These are phyloP conservation scores for Lacanobia oleracea DNA, from an alignment of 2,888 invertebrate species.

Conservation along the genomic window DNA sequence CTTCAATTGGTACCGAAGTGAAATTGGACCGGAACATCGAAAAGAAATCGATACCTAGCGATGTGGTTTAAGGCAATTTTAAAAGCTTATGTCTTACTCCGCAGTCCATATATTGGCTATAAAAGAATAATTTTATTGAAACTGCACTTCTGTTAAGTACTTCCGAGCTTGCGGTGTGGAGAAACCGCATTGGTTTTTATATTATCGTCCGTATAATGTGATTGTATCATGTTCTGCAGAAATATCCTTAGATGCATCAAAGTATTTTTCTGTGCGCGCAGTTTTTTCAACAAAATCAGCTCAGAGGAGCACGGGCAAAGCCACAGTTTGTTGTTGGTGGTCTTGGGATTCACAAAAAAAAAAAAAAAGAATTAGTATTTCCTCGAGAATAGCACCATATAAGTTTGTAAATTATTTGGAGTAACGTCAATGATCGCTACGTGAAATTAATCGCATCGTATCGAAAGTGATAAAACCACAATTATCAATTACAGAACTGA, in stretches of 20 bases:
- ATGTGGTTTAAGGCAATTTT: slow-evolving; percentile 77
- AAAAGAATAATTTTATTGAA: slow-evolving; percentile 69
- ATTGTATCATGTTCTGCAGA: slow-evolving; percentile 44
- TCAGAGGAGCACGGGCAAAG: not conserved
- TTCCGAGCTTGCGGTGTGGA: slow-evolving; percentile 57
- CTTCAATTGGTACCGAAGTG: slow-evolving; percentile 75
- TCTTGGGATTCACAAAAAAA: not conserved
- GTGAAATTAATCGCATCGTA: slow-evolving; percentile 47
- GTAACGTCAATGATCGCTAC: slow-evolving; percentile 9
- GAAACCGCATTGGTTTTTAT: slow-evolving; percentile 58
- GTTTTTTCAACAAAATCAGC: not conserved
- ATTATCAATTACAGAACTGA: slow-evolving; percentile 72
- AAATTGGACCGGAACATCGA: slow-evolving; percentile 84
- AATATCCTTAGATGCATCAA: slow-evolving; percentile 14
- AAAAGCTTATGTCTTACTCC: slow-evolving; percentile 74
- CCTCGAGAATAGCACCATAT: not conserved
- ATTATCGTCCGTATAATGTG: slow-evolving; percentile 38
- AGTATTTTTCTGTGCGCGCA: not conserved
- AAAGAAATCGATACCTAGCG: slow-evolving; percentile 79
- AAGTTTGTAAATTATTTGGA: slow-evolving; percentile 21
- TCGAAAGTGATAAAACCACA: slow-evolving; percentile 68
- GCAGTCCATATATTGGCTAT: slow-evolving; percentile 66
- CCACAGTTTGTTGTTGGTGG: not conserved
- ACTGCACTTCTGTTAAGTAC: slow-evolving; percentile 54
- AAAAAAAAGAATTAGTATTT: too few species aligned